Base-by-base conservation (phyloP, 2,797 vertebrate species). In the Otolemur crassicaudatus region DNA sequence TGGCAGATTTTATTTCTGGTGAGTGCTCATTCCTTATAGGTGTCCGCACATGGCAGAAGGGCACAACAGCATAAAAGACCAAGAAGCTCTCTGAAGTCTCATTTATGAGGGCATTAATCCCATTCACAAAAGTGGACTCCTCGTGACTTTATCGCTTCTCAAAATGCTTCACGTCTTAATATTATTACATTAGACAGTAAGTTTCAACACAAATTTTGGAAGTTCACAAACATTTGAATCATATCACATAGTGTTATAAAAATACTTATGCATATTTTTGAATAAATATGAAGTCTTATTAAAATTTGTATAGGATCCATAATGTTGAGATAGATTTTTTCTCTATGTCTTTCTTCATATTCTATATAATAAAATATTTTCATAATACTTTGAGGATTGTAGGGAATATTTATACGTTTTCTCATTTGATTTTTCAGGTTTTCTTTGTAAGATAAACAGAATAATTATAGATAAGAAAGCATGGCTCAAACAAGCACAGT, bases 361-460 rank as follows among this genome's bases (percentile, higher is more conserved):
- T 85, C 69, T 61, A 81, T 56, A 34, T 23, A 90, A 72, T 83
- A 96, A 96, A 94, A 85, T 76, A 94, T 82, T 86, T 88, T 94
- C 83, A 95, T 80, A 82, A 25, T 76, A 56, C 46, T 91, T 92
- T 85, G 7, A 7, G 94, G 31, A 85, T 92, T 85, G 86, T 9
- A 88, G 63, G 34, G 19, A 97, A 87, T 87, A 76, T 80, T 93
- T 86, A 83, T 17, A 49, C 31, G 10, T 86, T 65, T 94, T 77
- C 46, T 90, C 49, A 75, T 69, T 94, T 95, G 69, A 79, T 82
- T 79, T 79, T 77, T 84, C 23, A 56, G n/a, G 58, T 96, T 91
- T 83, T 43, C 29, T 53, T 75, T 70, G 31, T 81, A 94, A 92
- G 72, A 25, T 37, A 90, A 80, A 73, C 40, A 79, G 31, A 90